phyloP scores from a whole-genome alignment of 2,113 vertebrate species.

The Embiotoca jacksoni region DNA sequence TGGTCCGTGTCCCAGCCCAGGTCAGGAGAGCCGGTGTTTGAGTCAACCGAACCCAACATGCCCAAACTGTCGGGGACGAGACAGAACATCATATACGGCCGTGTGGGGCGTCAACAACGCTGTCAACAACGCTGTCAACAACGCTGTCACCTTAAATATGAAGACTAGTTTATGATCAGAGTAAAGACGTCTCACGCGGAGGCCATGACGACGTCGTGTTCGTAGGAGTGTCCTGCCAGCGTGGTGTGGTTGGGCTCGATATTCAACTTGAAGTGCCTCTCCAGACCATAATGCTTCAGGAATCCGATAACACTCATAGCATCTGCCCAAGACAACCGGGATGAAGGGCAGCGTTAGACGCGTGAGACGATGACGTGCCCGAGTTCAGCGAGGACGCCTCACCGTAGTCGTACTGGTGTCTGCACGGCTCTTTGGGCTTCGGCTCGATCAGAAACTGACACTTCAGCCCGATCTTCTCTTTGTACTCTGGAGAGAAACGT shows the following conservation, averaged over 20 bases:
- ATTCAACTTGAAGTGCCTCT: slow-evolving; percentile 80
- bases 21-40: slow-evolving; percentile 81
- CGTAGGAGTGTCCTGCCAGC: slow-evolving; percentile 79
- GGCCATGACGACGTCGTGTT: slow-evolving; percentile 79
- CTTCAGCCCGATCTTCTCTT: slow-evolving; percentile 80
- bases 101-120: too few species aligned
- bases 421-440: slow-evolving; percentile 81
- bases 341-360: background rate
- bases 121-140: too few species aligned
- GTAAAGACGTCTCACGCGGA: slow-evolving; percentile 63
- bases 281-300: slow-evolving; percentile 77
- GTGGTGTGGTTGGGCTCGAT: slow-evolving; percentile 83
- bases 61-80: slow-evolving; percentile 62
- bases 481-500: slow-evolving; percentile 69
- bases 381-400: background rate
- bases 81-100: background rate
- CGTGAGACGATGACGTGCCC: background rate
- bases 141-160: background rate
- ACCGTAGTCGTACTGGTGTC: slow-evolving; percentile 82
- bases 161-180: background rate
- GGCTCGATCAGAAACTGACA: slow-evolving; percentile 82
- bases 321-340: slow-evolving; percentile 49
- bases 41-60: slow-evolving; percentile 81
- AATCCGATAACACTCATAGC: slow-evolving; percentile 82
- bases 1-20: slow-evolving; percentile 82